A percentile compares a stretch with the other conserved stretches of the same genome.
These are phyloP conservation scores for Trichosurus vulpecula DNA, from an alignment of 2,797 vertebrate species.

Conservation along the genomic window DNA sequence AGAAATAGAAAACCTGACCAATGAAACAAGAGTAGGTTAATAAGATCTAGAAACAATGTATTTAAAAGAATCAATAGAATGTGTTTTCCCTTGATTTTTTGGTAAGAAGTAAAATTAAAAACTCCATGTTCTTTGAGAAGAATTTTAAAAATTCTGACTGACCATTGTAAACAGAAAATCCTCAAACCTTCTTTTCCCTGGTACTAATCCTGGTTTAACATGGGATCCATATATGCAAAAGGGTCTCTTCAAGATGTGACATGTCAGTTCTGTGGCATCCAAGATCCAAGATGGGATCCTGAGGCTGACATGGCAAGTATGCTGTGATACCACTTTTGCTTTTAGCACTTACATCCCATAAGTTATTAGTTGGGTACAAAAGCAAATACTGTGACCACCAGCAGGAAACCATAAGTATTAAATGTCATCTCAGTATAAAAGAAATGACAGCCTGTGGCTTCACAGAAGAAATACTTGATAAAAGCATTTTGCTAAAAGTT, in stretches of 20 bases:
- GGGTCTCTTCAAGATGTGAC: neutral
- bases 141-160: neutral
- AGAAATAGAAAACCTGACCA: neutral
- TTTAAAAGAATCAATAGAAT: neutral
- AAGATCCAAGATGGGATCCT: neutral
- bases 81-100: neutral
- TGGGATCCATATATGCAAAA: neutral
- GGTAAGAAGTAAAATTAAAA: neutral
- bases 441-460: neutral
- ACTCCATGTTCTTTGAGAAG: neutral
- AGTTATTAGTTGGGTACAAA: neutral
- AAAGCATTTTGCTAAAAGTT: neutral
- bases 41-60: neutral
- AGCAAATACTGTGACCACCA: slow-evolving; percentile 29
- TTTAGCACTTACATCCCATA: neutral
- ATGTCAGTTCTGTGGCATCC: neutral
- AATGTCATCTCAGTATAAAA: slow-evolving; percentile 1
- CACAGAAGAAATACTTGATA: neutral
- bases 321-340: neutral
- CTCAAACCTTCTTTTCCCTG: neutral
- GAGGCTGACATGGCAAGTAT: neutral
- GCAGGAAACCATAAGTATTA: slow-evolving; percentile 55
- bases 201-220: neutral
- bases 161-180: neutral
- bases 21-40: neutral